A percentile compares a stretch with the other conserved stretches of the same genome.
phyloP scores from a whole-genome alignment of 2,888 invertebrate genomes.

The Galeopsomyia nigrocyanea region DNA sequence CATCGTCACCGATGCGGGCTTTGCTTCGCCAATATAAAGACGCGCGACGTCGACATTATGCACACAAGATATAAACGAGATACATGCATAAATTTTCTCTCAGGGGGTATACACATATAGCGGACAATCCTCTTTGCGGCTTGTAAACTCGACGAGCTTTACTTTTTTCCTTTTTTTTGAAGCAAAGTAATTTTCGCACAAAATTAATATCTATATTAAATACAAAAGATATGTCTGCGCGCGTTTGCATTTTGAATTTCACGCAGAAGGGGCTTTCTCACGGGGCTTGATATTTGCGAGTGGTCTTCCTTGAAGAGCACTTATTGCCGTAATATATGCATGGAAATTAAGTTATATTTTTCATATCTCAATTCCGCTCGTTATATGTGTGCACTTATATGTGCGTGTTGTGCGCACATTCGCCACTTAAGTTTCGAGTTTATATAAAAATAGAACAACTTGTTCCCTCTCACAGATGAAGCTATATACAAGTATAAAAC shows the following conservation, averaged over 20 bases:
- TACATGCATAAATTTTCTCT: conserved; percentile 58
- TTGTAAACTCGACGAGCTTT: conserved; percentile 37
- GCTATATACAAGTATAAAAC: too few relatives aligned
- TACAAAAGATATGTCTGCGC: too few relatives aligned
- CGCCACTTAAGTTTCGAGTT: too few relatives aligned
- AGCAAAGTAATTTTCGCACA: conserved; percentile 12
- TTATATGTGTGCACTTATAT: too few relatives aligned
- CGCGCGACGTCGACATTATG: conserved; percentile 52
- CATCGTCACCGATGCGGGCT: not conserved
- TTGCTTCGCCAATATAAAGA: conserved; percentile 50
- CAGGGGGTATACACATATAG: conserved; percentile 54
- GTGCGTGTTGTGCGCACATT: not conserved
- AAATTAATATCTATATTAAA: conserved; percentile 41
- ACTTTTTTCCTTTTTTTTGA: not conserved
- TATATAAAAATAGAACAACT: too few relatives aligned
- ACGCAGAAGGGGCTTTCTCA: not conserved
- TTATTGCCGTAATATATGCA: not conserved
- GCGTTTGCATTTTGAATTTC: too few relatives aligned
- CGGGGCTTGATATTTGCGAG: not conserved
- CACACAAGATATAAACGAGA: conserved; percentile 61
- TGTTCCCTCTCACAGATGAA: too few relatives aligned
- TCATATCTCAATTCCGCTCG: not conserved
- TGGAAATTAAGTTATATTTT: not conserved
- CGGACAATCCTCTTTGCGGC: conserved; percentile 52
- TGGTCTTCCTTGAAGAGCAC: too few relatives aligned